A percentile compares a stretch with the other conserved stretches of the same genome.
Evolutionary conservation across 2,113 vertebrate genomes (phyloP).

Genomic region (Lophochroa leadbeateri): DNA sequence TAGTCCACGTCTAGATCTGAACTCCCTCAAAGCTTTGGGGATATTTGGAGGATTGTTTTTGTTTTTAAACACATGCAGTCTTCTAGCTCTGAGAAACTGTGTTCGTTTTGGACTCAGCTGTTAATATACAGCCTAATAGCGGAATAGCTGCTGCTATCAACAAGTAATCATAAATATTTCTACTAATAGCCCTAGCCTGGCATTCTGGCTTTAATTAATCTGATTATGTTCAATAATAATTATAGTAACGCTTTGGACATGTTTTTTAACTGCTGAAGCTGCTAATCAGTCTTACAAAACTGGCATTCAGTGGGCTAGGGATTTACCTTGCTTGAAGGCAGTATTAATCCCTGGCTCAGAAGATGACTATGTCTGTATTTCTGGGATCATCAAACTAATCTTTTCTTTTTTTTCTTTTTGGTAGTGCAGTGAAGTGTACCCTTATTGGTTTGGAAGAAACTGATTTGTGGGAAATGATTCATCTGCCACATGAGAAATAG

Average conservation of each 20-base stretch:
- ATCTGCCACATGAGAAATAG: not conserved
- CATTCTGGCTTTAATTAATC: not conserved
- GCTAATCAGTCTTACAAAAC: not conserved
- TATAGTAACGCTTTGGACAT: not conserved
- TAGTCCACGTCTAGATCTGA: not conserved
- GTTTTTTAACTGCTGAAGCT: not conserved
- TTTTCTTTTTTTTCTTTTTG: no score
- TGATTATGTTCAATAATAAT: not conserved
- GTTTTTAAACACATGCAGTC: not conserved
- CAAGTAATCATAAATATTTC: not conserved
- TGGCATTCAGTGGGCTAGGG: not conserved
- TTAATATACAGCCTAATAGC: not conserved
- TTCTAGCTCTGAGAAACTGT: not conserved
- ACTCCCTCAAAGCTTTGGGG: not conserved
- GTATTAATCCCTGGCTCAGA: not conserved
- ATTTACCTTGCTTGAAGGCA: constrained; percentile 20
- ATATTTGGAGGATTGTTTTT: not conserved
- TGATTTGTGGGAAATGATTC: not conserved
- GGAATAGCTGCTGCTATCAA: not conserved
- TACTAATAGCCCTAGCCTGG: not conserved
- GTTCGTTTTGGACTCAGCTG: not conserved
- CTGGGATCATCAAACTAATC: not conserved
- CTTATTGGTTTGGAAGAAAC: not conserved
- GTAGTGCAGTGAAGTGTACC: not conserved
- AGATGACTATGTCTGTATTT: not conserved